A percentile compares a stretch with the other conserved stretches of the same genome.
phyloP scores from a whole-genome alignment of 1,140 invertebrate genomes.

The Hyphantria cunea region DNA sequence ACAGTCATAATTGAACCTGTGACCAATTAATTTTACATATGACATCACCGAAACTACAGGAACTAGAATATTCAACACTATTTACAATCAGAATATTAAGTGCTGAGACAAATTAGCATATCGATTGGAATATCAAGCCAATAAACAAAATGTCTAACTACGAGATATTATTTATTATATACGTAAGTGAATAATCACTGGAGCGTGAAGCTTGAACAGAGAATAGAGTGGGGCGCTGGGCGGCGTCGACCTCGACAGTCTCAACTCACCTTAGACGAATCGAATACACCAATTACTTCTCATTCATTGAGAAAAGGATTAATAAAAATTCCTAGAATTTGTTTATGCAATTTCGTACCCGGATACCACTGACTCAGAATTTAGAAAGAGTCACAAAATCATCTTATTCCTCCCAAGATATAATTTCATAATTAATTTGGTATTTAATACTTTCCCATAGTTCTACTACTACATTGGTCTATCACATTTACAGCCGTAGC shows the following conservation, averaged over 20 bases:
- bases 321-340: conserved; percentile 13
- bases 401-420: no score
- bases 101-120: conserved; percentile 13
- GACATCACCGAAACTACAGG: conserved; percentile 9
- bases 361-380: no score
- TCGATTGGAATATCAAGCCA: conserved; percentile 2
- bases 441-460: no score
- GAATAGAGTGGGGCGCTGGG: conserved; percentile 13
- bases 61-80: conserved; percentile 2
- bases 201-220: conserved; percentile 15
- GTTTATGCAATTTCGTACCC: no score
- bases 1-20: background rate
- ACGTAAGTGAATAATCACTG: conserved; percentile 13
- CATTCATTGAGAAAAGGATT: conserved; percentile 8
- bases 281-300: conserved; percentile 8
- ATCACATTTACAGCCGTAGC: no score
- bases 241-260: conserved; percentile 15
- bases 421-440: no score
- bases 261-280: background rate
- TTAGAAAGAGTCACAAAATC: no score
- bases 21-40: background rate
- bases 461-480: no score
- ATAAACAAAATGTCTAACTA: conserved; percentile 9
- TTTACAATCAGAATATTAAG: background rate
- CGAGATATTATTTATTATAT: conserved; percentile 3